phyloP scores from a whole-genome alignment of 30 jellyfish, hydroid and myxozoan genomes.

The Catostylus mosaicus region DNA sequence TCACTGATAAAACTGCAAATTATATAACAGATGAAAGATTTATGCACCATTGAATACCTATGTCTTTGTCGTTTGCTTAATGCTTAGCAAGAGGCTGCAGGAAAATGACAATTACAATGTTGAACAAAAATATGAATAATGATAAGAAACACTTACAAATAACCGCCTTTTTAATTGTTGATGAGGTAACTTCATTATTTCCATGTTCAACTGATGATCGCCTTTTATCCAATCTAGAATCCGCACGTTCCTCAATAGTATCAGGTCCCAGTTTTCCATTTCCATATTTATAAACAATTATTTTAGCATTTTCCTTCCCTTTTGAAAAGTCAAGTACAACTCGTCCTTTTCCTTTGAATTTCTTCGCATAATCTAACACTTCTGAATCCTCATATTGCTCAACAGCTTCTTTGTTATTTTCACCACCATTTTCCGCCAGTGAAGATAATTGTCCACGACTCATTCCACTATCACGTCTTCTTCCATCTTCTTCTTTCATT shows the following conservation, averaged over 20 bases:
- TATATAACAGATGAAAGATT: no score
- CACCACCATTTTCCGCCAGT: neutral
- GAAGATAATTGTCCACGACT: neutral
- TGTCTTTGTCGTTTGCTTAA: no score
- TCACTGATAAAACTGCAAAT: no score
- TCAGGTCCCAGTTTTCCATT: neutral
- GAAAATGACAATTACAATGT: no score
- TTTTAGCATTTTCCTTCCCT: constrained; percentile 91
- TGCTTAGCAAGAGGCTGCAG: no score
- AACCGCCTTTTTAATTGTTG: constrained; percentile 24
- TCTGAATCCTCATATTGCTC: constrained; percentile 74
- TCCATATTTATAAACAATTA: constrained; percentile 80
- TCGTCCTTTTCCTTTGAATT: constrained; percentile 72
- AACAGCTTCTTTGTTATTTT: neutral
- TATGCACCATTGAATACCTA: no score
- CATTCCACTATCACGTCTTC: constrained; percentile 26
- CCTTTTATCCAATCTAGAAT: constrained; percentile 41
- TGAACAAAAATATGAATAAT: no score
- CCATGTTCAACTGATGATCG: constrained; percentile 10
- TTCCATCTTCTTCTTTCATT: constrained; percentile 16
- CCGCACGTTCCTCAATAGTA: constrained; percentile 9
- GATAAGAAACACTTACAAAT: constrained; percentile 11
- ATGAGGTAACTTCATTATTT: no score
- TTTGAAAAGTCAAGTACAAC: constrained; percentile 94
- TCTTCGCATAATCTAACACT: constrained; percentile 81